These are phyloP conservation scores for Tetragnatha versicolor DNA, from an alignment of 1,140 invertebrate species.

Conservation along the genomic window DNA sequence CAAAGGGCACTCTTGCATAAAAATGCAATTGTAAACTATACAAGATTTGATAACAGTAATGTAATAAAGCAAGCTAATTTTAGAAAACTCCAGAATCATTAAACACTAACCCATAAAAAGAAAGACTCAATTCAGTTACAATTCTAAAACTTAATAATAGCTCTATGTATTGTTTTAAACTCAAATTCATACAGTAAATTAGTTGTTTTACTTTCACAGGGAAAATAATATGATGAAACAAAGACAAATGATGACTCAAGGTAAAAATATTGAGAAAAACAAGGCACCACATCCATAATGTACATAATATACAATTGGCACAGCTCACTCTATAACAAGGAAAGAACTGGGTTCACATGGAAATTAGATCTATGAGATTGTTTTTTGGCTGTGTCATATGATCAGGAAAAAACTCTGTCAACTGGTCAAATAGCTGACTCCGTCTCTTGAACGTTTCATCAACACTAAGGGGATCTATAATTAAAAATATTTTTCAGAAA, in stretches of 20 bases:
- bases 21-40: too few relatives aligned
- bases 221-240: too few relatives aligned
- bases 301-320: slow-evolving; percentile 45
- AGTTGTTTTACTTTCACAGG: too few relatives aligned
- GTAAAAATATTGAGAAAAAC: slow-evolving; percentile 37
- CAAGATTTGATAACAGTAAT: too few relatives aligned
- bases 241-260: not conserved
- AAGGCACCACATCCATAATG: not conserved
- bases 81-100: too few relatives aligned
- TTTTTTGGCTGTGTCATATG: slow-evolving; percentile 75
- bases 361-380: slow-evolving; percentile 73
- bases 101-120: too few relatives aligned
- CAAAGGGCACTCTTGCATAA: too few relatives aligned
- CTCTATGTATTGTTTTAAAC: too few relatives aligned
- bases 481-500: not conserved
- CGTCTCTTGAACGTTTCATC: slow-evolving; percentile 64
- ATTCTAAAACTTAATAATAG: too few relatives aligned
- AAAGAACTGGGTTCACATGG: slow-evolving; percentile 27
- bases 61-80: too few relatives aligned
- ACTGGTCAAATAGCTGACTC: slow-evolving; percentile 72
- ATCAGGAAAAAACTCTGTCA: slow-evolving; percentile 75
- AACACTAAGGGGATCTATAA: slow-evolving; percentile 39
- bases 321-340: not conserved
- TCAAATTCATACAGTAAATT: too few relatives aligned
- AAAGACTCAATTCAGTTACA: too few relatives aligned